A percentile compares a stretch with the other conserved stretches of the same genome.
Evolutionary conservation across 1,140 invertebrate species (phyloP).

Genomic region (Araneus ventricosus): DNA sequence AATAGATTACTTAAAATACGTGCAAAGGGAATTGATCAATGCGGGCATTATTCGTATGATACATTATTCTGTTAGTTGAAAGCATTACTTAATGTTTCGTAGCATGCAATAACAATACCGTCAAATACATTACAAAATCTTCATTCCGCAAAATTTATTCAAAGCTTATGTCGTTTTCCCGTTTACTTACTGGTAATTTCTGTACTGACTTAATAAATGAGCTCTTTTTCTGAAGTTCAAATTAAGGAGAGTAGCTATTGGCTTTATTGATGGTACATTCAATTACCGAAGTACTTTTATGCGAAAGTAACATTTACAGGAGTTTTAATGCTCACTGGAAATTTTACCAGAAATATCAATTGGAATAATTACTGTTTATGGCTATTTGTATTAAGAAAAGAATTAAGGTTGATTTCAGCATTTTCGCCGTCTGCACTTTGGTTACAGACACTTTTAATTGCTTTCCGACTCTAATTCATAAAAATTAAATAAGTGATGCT

Average conservation of each 20-base stretch:
- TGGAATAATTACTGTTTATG: too few species aligned
- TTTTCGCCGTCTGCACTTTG: too few species aligned
- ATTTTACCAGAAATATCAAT: too few species aligned
- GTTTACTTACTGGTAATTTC: background rate
- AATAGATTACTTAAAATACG: constrained; percentile 66
- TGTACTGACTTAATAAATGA: background rate
- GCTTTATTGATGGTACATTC: too few species aligned
- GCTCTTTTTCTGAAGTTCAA: background rate
- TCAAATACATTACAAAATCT: constrained; percentile 6
- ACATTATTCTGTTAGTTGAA: constrained; percentile 50
- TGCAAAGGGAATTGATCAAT: constrained; percentile 60
- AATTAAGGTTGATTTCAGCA: too few species aligned
- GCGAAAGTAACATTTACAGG: too few species aligned
- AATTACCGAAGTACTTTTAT: too few species aligned
- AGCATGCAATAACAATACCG: constrained; percentile 48
- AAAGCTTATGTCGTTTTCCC: constrained; percentile 19
- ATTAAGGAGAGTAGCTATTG: background rate
- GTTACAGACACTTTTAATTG: too few species aligned
- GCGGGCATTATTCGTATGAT: constrained; percentile 32
- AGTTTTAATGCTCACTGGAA: too few species aligned
- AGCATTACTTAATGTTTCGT: constrained; percentile 58
- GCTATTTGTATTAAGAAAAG: too few species aligned
- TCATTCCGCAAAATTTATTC: constrained; percentile 28
- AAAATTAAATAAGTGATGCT: too few species aligned
- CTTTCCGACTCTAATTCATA: too few species aligned